Base-by-base conservation (phyloP, 1,140 invertebrate species). In the Drosophila repletoides region DNA sequence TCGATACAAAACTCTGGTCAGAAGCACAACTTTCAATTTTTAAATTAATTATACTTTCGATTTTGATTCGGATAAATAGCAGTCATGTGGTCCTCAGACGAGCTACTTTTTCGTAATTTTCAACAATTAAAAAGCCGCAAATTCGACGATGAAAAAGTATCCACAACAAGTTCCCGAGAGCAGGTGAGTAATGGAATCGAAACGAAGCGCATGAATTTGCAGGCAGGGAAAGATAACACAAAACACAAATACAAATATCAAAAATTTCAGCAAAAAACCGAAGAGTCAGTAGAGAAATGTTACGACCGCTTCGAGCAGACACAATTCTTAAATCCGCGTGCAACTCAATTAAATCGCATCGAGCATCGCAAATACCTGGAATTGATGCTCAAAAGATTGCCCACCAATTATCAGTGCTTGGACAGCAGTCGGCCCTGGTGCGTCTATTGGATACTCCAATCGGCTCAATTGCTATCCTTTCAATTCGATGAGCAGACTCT, bases 381-480 rank as follows among this genome's bases (percentile, higher is more conserved):
- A 77, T 92, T 93, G 75, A 94, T 93, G 72, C 88, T 98, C 19
- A 91, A 90, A 51, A 90, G 93, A 86, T 90, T 98, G 45, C 93
- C 94, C 28, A 89, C 91, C 21, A 91, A 92, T 38, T 96, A 96
- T 90, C 93, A 95, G 93, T 94, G 94, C 89, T 91, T 99, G 46
- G 97, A 99, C 93, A 95, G 96, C n/a, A 98, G 97, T 90, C 93
- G 97, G 73, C 94, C 98, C 3, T 99, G 98, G 98, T 90, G 98
- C 19, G 95, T 97, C 84, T 99, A 98, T 89, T 99, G 98, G 98
- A 97, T 97, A 68, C 89, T 98, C 14, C 97, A 99, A 92, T 94
- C 96, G 4, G 91, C 99, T n/a, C 94, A 95, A 88, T 89, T 98
- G 33, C 91, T 99, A 17, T 94, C 95, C 71, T 93, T 94, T 56